phyloP scores from a whole-genome alignment of 1,140 invertebrate species.

The Zeugodacus cucurbitae region DNA sequence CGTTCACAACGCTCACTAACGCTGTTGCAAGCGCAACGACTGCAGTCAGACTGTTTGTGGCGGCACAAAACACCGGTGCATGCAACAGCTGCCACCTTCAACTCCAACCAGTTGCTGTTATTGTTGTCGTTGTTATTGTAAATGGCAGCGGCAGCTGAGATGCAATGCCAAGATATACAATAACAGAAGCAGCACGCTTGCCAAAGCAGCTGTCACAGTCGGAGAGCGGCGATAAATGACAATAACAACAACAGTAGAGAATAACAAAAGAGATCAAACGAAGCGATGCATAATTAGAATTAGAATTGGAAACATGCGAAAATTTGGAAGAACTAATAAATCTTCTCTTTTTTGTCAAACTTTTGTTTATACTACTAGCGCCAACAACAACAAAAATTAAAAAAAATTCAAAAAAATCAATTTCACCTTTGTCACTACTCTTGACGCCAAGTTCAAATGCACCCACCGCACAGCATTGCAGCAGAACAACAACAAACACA shows the following conservation, averaged over 20 bases:
- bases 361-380: neutral
- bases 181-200: neutral
- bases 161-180: neutral
- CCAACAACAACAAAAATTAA: neutral
- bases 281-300: neutral
- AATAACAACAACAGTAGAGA: neutral
- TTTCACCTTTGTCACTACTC: neutral
- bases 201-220: neutral
- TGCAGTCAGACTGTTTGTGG: neutral
- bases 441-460: neutral
- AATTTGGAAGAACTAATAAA: neutral
- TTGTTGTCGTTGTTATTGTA: neutral
- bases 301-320: neutral
- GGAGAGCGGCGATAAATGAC: neutral
- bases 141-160: neutral
- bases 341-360: neutral
- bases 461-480: neutral
- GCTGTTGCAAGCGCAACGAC: conserved; percentile 20
- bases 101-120: conserved; percentile 17
- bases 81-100: conserved; percentile 31
- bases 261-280: neutral
- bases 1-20: neutral
- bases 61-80: neutral
- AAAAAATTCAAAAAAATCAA: neutral
- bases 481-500: neutral